These are phyloP conservation scores for Ovis canadensis DNA, from an alignment of 2,113 vertebrate genomes.

Conservation along the genomic window DNA sequence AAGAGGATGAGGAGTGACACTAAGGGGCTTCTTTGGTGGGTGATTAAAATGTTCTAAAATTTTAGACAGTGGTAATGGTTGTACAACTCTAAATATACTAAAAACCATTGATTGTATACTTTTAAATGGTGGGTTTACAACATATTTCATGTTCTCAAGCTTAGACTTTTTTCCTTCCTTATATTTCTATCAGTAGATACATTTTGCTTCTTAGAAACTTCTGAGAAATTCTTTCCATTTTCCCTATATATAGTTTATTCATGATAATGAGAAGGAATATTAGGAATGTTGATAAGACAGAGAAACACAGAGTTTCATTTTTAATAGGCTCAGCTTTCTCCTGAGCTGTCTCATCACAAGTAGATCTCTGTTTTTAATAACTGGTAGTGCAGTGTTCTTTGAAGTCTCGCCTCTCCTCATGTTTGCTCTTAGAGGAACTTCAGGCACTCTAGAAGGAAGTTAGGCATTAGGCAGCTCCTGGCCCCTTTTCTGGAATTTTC, in stretches of 20 bases:
- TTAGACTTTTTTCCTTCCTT: not conserved
- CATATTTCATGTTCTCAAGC: not conserved
- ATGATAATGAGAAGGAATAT: not conserved
- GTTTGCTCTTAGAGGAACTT: not conserved
- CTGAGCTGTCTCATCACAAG: not conserved
- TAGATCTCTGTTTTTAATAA: not conserved
- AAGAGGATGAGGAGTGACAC: not conserved
- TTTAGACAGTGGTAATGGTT: not conserved
- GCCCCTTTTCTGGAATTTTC: not conserved
- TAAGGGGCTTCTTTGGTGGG: not conserved
- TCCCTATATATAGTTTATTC: not conserved
- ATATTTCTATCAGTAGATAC: not conserved
- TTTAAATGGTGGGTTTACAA: not conserved
- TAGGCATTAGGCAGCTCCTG: not conserved
- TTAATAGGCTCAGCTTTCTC: not conserved
- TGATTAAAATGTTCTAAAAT: conserved; percentile 1
- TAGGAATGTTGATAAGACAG: not conserved
- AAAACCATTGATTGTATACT: not conserved
- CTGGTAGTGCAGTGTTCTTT: not conserved
- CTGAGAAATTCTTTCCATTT: not conserved
- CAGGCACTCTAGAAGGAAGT: not conserved
- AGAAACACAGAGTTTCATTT: not conserved
- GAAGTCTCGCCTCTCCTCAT: not conserved
- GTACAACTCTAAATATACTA: not conserved
- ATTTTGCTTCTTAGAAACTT: conserved; percentile 8